phyloP scores from a whole-genome alignment of 2,113 vertebrate genomes.

The Cololabis saira region DNA sequence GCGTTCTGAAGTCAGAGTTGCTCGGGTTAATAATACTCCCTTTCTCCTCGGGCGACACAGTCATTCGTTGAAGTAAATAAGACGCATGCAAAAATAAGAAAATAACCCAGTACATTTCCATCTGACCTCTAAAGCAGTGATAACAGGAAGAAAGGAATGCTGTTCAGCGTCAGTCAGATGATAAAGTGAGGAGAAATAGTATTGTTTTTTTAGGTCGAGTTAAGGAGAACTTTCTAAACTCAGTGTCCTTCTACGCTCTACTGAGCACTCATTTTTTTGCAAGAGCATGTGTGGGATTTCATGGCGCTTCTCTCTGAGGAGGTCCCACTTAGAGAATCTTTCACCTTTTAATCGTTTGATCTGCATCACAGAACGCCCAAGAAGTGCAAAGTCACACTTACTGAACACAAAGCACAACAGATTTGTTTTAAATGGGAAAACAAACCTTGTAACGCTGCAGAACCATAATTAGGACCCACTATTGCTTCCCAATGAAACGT shows the following conservation, averaged over 20 bases:
- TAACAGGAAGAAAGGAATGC: not conserved
- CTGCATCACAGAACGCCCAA: no score
- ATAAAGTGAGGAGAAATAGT: not conserved
- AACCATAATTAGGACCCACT: no score
- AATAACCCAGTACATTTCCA: conserved; percentile 45
- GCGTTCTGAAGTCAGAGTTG: not conserved
- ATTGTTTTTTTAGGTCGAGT: no score
- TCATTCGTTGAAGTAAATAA: conserved; percentile 7
- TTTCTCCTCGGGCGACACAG: not conserved
- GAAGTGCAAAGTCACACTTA: not conserved
- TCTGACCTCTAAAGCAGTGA: conserved; percentile 35
- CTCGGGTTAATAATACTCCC: not conserved
- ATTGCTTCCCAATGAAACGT: not conserved
- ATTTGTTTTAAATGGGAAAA: not conserved
- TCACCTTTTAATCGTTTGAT: conserved; percentile 20
- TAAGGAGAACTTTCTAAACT: no score
- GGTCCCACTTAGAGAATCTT: conserved; percentile 38
- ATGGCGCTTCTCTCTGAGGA: conserved; percentile 1
- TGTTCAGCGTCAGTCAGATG: conserved; percentile 1
- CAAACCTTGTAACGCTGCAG: not conserved
- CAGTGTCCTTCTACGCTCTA: no score
- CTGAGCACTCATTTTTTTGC: no score
- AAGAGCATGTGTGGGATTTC: no score
- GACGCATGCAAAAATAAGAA: conserved; percentile 50
- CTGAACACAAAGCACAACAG: not conserved